Conservation (phyloP, 2,888 invertebrate species). For the Morpho helenor region DNA sequence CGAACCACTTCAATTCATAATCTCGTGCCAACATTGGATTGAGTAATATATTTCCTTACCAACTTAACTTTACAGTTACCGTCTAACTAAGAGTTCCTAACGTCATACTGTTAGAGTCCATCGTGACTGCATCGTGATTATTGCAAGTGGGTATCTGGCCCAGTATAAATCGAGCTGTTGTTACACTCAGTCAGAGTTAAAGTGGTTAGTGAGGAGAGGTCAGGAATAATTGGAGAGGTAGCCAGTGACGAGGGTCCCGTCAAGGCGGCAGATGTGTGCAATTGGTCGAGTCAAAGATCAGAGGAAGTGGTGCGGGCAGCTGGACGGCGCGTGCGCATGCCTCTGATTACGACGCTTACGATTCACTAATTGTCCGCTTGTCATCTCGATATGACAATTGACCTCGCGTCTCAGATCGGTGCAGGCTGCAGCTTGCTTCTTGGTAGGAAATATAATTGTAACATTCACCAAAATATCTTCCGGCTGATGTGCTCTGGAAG, state of each 20-base stretch:
- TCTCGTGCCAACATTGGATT: conserved; percentile 73
- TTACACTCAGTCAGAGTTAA: conserved; percentile 24
- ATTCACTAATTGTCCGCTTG: conserved; percentile 45
- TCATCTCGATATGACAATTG: conserved; percentile 32
- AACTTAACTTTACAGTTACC: conserved; percentile 29
- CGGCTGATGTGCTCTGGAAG: no score
- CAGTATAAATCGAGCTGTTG: conserved; percentile 39
- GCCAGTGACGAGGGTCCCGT: conserved; percentile 38
- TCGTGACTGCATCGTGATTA: conserved; percentile 30
- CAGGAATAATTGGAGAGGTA: conserved; percentile 43
- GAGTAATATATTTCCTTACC: conserved; percentile 70
- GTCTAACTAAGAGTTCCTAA: conserved; percentile 17
- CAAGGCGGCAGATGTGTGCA: conserved; percentile 69
- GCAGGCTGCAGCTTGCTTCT: background rate
- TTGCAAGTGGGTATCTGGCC: conserved; percentile 30
- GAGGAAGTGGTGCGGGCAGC: conserved; percentile 63
- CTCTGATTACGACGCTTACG: conserved; percentile 35
- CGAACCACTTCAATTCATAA: conserved; percentile 76
- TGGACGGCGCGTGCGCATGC: conserved; percentile 54
- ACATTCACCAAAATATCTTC: no score
- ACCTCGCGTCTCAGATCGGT: conserved; percentile 11
- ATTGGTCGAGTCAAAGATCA: conserved; percentile 76
- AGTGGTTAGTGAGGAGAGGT: conserved; percentile 37
- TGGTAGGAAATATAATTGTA: no score
- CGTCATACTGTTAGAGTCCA: conserved; percentile 13